These are phyloP conservation scores for Pristionchus fissidentatus DNA, from an alignment of 2,888 invertebrate species.

Conservation along the genomic window DNA sequence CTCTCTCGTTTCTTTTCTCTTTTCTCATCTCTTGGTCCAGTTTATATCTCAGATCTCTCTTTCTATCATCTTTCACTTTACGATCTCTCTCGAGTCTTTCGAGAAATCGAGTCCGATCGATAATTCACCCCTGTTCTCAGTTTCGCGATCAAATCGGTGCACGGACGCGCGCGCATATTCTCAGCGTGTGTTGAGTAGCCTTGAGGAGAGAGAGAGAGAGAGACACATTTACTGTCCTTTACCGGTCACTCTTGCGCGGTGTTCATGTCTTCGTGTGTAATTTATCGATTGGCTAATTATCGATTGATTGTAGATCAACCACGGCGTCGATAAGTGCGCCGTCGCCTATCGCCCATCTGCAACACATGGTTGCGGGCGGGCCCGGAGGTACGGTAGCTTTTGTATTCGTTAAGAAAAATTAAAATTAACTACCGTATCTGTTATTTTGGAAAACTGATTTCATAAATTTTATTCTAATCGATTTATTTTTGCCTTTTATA, in stretches of 20 bases:
- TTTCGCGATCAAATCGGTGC: too few relatives aligned
- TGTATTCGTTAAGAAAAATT: background rate
- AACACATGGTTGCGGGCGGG: constrained; percentile 55
- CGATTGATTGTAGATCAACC: background rate
- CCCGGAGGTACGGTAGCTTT: constrained; percentile 42
- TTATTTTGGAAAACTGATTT: too few relatives aligned
- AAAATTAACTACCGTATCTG: too few relatives aligned
- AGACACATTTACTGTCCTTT: constrained; percentile 20
- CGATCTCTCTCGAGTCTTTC: background rate
- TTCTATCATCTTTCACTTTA: background rate
- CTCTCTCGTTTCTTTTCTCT: background rate
- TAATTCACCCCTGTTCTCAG: too few relatives aligned
- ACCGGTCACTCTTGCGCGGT: background rate
- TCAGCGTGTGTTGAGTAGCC: constrained; percentile 2
- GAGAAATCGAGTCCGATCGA: background rate
- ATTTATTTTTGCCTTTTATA: too few relatives aligned
- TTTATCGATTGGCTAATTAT: background rate
- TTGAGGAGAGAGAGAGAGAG: background rate
- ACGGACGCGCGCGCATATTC: background rate
- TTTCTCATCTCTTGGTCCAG: background rate
- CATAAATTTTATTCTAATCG: too few relatives aligned
- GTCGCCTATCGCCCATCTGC: constrained; percentile 55
- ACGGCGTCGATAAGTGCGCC: constrained; percentile 43
- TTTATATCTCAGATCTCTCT: background rate
- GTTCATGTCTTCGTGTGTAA: background rate